phyloP scores from a whole-genome alignment of 1,140 invertebrate genomes.

The Ips typographus region DNA sequence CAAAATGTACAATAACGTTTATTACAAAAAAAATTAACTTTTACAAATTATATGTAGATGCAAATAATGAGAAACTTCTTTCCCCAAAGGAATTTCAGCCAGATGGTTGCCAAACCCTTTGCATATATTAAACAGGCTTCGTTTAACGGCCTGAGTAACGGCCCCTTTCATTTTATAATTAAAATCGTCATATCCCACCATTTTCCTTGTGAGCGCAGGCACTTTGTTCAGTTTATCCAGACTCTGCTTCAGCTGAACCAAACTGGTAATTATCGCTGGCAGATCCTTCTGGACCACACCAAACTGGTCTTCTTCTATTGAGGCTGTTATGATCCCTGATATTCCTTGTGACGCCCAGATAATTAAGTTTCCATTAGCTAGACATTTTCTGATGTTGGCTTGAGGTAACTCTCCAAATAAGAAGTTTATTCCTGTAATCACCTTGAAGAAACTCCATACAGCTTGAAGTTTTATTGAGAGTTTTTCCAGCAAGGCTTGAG shows the following conservation, averaged over 20 bases:
- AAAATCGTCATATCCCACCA: slow-evolving; percentile 60
- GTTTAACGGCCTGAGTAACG: slow-evolving; percentile 64
- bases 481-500: slow-evolving; percentile 22
- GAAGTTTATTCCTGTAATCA: slow-evolving; percentile 66
- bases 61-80: slow-evolving; percentile 43
- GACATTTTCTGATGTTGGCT: slow-evolving; percentile 62
- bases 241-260: slow-evolving; percentile 67
- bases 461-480: slow-evolving; percentile 30
- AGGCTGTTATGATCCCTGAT: slow-evolving; percentile 65
- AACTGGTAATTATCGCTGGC: slow-evolving; percentile 62
- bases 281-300: slow-evolving; percentile 80
- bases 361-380: slow-evolving; percentile 67
- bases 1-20: no score
- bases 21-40: slow-evolving; percentile 14
- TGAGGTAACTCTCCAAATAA: slow-evolving; percentile 71
- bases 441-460: slow-evolving; percentile 43
- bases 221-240: slow-evolving; percentile 71
- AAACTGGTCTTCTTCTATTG: slow-evolving; percentile 73
- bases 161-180: slow-evolving; percentile 63
- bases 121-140: slow-evolving; percentile 74
- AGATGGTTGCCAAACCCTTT: slow-evolving; percentile 69
- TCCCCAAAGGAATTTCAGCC: slow-evolving; percentile 60
- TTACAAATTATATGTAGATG: slow-evolving; percentile 37
- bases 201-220: slow-evolving; percentile 61
- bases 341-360: slow-evolving; percentile 72